Base-by-base conservation (phyloP, 2,113 vertebrate genomes). In the Microcebus tavaratra region DNA sequence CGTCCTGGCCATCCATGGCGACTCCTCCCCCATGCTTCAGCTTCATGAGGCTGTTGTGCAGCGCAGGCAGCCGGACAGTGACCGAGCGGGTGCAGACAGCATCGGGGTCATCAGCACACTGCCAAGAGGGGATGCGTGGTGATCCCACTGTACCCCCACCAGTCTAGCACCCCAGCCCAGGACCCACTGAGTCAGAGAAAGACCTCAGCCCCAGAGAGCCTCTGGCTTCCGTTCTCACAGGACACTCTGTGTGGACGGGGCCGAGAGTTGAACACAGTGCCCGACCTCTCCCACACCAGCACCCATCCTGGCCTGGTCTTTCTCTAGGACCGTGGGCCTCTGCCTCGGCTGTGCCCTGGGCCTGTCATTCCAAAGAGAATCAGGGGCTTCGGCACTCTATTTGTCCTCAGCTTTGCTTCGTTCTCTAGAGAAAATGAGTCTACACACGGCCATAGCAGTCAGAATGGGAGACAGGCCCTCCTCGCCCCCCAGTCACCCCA, bases 21-120 rank as follows among this genome's bases (percentile, higher is more conserved):
- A 99, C 98, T 36, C 99, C 96, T 18, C 99, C 99, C 39, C 99
- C 99, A 0, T 99, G 99, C 95, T 99, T 99, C 97, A 99, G 98
- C 98, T 99, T 99, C 94, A 99, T 98, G 2, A 99, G 98, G 97
- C 99, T 98, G 97, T 98, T 98, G 94, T 99, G 98, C 98, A 99
- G 98, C 25, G 98, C 94, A 3, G 92, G 97, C 96, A 99, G 98
- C 45, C 98, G 99, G 80, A 99, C 94, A 0, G 99, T 99, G 93
- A 99, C 99, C 0, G 99, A 99, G 88, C 99, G 99, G 55, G 99
- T 99, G 96, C 99, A 99, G 80, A 99, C 99, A 0, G 99, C 99
- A 57, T 99, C 99, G 1, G 98, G 99, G 97, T 99, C 99, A 78
- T 99, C 99, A 0, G 99, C 99, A 97, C 99, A 99, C 99, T 99